Evolutionary conservation across 1,140 invertebrate species (phyloP), one percentile per base, ranked within the genome.

Genomic region (Reticulitermes speratus): DNA sequence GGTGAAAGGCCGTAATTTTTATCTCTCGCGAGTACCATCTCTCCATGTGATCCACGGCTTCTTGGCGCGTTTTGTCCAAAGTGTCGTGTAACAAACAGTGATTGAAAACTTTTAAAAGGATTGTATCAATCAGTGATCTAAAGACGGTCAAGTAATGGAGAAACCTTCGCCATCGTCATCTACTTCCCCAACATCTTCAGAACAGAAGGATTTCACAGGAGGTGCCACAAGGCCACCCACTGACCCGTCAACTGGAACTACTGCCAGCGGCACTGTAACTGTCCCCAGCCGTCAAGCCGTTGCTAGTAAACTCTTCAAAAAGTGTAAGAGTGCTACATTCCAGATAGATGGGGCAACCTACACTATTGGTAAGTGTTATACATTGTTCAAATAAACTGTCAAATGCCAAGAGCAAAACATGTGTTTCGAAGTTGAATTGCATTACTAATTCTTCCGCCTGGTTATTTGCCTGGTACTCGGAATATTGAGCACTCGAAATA

Each of bases 261-360:
- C 25, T 75, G 25, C 65, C 65, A 75, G 25, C 32, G 44, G 21
- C 0, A 32, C n/a, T n/a, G 19, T 25, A 19, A 19, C 83, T 19
- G n/a, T 52, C 19, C 83, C 83, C 23, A 52, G 44, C 30, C 85
- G 75, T 19, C 55, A 45, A 16, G 30, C 85, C 81, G 85, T 55
- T n/a, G 75, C 45, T 38, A 75, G 55, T 45, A 94, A 94, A 87
- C 89, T 94, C 85, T 95, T 95, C 91, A 95, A 95, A 91, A 95
- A 95, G 90, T 95, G 95, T 91, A 95, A 95, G 90, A 95, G 95
- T 90, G 95, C 95, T 30, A 96, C 95, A 82, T 96, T 96, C 89
- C 95, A 95, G 87, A 93, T 96, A 89, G 95, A 96, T 90, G 95
- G 95, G 88, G 95, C 94, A 87, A 95, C 94, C 87, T 96, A 96